phyloP scores from a whole-genome alignment of 2,888 invertebrate genomes.

The Teleogryllus oceanicus region DNA sequence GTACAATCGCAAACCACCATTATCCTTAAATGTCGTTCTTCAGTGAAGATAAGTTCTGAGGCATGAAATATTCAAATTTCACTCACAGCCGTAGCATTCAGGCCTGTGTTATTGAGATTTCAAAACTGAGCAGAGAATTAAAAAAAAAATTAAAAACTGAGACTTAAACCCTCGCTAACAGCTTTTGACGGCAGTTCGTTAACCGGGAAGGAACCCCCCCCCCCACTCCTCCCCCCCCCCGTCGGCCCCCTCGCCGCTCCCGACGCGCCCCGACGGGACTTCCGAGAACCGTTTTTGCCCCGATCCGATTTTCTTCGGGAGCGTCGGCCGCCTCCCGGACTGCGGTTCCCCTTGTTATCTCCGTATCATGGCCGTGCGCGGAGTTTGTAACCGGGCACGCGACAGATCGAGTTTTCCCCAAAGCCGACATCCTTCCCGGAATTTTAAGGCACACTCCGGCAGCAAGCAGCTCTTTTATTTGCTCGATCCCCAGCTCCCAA shows the following conservation, averaged over 20 bases:
- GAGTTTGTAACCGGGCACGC: neutral
- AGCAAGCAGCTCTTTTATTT: neutral
- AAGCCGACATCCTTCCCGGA: neutral
- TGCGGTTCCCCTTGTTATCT: conserved; percentile 18
- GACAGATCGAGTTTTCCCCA: neutral
- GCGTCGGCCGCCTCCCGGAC: neutral
- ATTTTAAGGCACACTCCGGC: neutral
- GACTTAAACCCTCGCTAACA: no score
- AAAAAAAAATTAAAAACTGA: no score
- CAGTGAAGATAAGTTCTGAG: no score
- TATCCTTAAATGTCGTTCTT: no score
- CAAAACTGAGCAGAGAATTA: no score
- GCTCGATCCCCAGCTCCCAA: neutral
- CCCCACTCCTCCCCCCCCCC: neutral
- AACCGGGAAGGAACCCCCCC: no score
- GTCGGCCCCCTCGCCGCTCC: neutral
- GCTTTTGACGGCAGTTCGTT: no score
- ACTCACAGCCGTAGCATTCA: no score
- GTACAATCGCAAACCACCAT: no score
- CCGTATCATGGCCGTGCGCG: neutral
- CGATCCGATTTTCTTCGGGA: neutral
- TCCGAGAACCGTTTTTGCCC: neutral
- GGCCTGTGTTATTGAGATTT: no score
- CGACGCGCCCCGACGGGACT: neutral
- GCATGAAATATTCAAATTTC: no score